Conservation (phyloP, 2,797 vertebrate genomes). For the Bradypodion pumilum region DNA sequence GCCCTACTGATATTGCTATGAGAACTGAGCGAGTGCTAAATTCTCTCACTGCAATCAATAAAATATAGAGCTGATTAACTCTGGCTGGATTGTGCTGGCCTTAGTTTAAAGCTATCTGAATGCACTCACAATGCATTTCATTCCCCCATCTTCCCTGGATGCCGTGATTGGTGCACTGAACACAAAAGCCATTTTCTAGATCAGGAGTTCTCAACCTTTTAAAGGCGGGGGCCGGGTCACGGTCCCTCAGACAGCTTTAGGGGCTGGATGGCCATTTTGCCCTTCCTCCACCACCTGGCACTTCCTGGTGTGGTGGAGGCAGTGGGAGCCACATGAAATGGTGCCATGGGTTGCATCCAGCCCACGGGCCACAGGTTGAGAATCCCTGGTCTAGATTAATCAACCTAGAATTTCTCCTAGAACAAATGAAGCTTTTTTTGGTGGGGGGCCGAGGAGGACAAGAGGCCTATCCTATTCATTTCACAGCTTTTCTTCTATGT, state of each 20-base stretch:
- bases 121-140: not conserved
- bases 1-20: too few relatives aligned
- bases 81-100: not conserved
- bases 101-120: not conserved
- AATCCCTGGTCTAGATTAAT: too few relatives aligned
- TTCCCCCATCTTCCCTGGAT: too few relatives aligned
- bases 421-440: not conserved
- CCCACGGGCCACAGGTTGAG: too few relatives aligned
- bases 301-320: too few relatives aligned
- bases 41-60: not conserved
- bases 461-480: not conserved
- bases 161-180: not conserved
- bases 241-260: too few relatives aligned
- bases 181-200: not conserved
- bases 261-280: too few relatives aligned
- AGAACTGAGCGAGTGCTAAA: not conserved
- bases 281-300: too few relatives aligned
- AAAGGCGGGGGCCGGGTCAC: too few relatives aligned
- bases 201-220: too few relatives aligned
- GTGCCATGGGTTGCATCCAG: too few relatives aligned
- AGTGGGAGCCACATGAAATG: too few relatives aligned
- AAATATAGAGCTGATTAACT: not conserved
- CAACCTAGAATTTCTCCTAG: constrained; percentile 5
- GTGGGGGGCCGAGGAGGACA: not conserved
- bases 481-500: constrained; percentile 13